These are phyloP conservation scores for Dyspetes luteomarginatus DNA, from an alignment of 2,888 invertebrate species.

Conservation along the genomic window DNA sequence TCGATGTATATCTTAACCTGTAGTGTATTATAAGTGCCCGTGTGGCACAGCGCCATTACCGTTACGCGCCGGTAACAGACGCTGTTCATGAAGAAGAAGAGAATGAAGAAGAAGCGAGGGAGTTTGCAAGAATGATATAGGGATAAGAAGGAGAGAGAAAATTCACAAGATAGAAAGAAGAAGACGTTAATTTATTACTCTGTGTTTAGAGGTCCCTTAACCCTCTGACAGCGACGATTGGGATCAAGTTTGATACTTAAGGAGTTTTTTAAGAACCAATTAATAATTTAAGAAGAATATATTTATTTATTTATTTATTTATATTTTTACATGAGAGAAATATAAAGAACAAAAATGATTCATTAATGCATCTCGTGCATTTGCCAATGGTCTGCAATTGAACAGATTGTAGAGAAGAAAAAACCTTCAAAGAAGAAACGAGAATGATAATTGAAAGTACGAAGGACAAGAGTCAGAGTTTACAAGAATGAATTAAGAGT, in stretches of 20 bases:
- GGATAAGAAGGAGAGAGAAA: conserved; percentile 13
- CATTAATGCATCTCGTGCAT: conserved; percentile 3
- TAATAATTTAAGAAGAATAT: not conserved
- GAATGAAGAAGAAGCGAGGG: conserved; percentile 43
- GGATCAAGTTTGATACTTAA: not conserved
- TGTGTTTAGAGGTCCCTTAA: conserved; percentile 42
- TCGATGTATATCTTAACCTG: conserved; percentile 60
- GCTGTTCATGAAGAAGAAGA: conserved; percentile 43
- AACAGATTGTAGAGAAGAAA: conserved; percentile 13
- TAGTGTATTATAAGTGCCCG: conserved; percentile 58
- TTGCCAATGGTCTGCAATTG: conserved; percentile 24
- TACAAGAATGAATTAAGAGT: conserved; percentile 23
- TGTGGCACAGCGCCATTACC: conserved; percentile 66
- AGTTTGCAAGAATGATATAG: conserved; percentile 45
- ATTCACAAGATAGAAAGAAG: not conserved
- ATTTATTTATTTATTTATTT: not conserved
- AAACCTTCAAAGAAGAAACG: conserved; percentile 13
- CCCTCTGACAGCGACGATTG: conserved; percentile 3
- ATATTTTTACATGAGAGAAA: not conserved
- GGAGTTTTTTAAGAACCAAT: not conserved
- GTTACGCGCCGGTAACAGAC: conserved; percentile 59
- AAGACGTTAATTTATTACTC: conserved; percentile 45
- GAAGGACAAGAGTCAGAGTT: not conserved
- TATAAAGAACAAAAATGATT: not conserved
- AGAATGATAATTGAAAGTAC: conserved; percentile 44